Base-by-base conservation (phyloP, 2,888 invertebrate genomes). In the Cephus rjabovi region DNA sequence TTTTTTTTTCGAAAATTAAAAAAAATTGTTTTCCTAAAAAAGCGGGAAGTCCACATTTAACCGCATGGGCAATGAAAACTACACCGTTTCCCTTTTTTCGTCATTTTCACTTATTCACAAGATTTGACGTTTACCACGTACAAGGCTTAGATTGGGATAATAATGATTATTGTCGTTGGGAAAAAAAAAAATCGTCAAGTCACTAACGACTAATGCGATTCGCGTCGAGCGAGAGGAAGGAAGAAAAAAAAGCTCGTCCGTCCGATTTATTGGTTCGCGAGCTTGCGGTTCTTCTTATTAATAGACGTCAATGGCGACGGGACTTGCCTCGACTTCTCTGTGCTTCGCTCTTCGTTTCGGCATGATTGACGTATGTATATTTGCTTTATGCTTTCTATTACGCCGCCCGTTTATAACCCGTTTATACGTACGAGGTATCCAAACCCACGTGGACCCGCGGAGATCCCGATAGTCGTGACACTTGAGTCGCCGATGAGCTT, bases 281-380 rank as follows among this genome's bases (percentile, higher is more conserved):
- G 71, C 34, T 71, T 71, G 71, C 71, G 71, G 71, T 71, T 33
- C 12, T 71, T 71, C 34, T 71, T 71, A 71, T 71, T 71, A 71
- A 71, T 71, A 71, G 71, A 34, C 23, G 56, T 56, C 56, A 56
- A 9, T 23, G 56, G 23, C 23, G 56, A 56, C 56, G 56, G 56
- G 23, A 56, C 56, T 56, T 56, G 56, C 23, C 23, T 56, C 23
- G 56, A 56, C 23, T 9, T 56, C 56, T 56, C 6, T 23, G 9
- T 2, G 23, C 23, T 23, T 56, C 9, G 4, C 9, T 56, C 23
- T 56, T 23, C 9, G 56, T 56, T 56, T 23, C 9, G 2, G 23
- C 56, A 23, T 9, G 56, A 56, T 56, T 23, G 56, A 56, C 56
- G 56, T 9, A 9, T 56, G 56, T 56, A 56, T 56, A 23, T 56